Conservation (phyloP, 2,113 vertebrate species). For the Rhipidura dahli region DNA sequence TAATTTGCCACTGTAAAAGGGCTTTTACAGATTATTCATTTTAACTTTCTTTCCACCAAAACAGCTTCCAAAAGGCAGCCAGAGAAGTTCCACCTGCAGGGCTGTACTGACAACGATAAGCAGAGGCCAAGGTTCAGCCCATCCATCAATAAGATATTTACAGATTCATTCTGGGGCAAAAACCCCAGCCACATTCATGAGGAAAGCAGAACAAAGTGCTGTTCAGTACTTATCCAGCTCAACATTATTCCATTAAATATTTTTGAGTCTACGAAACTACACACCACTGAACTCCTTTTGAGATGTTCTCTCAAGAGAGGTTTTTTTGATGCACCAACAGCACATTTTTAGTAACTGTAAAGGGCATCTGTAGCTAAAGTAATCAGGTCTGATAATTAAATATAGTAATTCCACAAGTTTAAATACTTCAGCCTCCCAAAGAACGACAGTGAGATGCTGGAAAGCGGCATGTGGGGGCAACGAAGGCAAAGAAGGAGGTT, state of each 20-base stretch:
- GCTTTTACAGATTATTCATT: neutral
- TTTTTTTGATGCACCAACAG: neutral
- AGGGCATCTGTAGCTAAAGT: neutral
- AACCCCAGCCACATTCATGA: fast-evolving
- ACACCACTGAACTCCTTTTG: neutral
- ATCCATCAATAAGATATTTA: neutral
- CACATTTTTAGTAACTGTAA: neutral
- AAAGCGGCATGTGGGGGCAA: neutral
- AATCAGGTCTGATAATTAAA: neutral
- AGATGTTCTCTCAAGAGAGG: neutral
- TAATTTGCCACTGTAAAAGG: neutral
- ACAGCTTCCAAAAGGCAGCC: neutral
- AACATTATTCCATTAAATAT: neutral
- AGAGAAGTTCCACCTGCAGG: neutral
- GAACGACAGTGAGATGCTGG: neutral
- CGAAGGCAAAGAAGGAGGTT: neutral
- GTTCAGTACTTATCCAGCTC: neutral
- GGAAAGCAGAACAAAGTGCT: neutral
- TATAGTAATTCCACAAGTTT: neutral
- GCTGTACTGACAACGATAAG: fast-evolving
- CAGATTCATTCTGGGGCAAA: neutral
- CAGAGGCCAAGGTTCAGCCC: neutral
- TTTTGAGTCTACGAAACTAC: neutral
- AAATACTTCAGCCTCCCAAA: neutral
- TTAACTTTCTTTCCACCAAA: neutral